Conservation (phyloP, 2,888 invertebrate species). For the Graphium colonna region DNA sequence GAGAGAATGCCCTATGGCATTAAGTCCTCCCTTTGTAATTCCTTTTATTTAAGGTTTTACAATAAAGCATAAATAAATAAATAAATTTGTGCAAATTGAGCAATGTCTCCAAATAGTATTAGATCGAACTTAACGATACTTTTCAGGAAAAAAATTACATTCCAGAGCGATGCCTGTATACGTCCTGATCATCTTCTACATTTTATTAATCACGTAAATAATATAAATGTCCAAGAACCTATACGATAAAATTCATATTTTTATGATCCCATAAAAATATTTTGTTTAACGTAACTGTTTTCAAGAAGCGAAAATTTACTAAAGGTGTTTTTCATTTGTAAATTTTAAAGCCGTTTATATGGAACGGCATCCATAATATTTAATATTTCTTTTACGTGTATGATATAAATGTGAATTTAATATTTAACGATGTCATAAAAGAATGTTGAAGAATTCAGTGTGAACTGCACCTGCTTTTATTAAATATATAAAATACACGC, state of each 20-base stretch:
- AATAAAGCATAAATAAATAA: too few species aligned
- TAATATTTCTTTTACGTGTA: not conserved
- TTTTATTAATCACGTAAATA: too few species aligned
- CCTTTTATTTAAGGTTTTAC: too few species aligned
- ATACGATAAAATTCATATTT: slow-evolving; percentile 1
- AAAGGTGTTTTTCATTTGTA: not conserved
- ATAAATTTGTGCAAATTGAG: too few species aligned
- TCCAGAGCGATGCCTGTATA: too few species aligned
- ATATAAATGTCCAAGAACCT: too few species aligned
- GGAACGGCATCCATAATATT: not conserved
- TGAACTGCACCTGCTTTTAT: not conserved
- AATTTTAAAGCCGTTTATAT: not conserved
- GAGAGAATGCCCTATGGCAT: too few species aligned
- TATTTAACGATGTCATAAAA: not conserved
- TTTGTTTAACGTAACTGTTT: not conserved
- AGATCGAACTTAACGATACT: too few species aligned
- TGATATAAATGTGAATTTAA: not conserved
- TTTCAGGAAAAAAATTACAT: too few species aligned
- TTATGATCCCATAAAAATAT: not conserved
- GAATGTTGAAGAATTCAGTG: not conserved
- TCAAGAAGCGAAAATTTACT: not conserved
- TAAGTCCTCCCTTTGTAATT: too few species aligned
- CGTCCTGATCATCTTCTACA: too few species aligned
- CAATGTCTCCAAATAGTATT: too few species aligned
- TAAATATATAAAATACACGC: not conserved